phyloP scores from a whole-genome alignment of 2,797 vertebrate genomes.

The Notolabrus celidotus region DNA sequence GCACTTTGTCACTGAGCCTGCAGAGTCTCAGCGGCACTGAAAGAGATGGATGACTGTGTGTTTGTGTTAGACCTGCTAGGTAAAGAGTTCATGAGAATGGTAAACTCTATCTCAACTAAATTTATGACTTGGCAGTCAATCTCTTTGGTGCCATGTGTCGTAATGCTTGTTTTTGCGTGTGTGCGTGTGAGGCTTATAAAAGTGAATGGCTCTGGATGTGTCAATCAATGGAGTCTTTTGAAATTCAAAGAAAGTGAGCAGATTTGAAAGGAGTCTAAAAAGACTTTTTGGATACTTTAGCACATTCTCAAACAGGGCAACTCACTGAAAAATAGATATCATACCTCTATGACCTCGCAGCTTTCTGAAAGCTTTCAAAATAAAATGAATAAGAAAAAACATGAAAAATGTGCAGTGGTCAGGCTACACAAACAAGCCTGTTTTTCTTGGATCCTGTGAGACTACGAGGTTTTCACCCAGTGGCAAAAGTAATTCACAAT shows the following conservation, averaged over 20 bases:
- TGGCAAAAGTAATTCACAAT: constrained; percentile 33
- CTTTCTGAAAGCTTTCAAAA: neutral
- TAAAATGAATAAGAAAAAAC: neutral
- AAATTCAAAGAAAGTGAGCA: constrained; percentile 37
- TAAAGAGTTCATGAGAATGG: constrained; percentile 82
- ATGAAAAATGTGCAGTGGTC: neutral
- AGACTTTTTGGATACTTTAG: neutral
- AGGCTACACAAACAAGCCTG: neutral
- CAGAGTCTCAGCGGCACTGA: constrained; percentile 41
- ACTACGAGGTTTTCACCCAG: constrained; percentile 1
- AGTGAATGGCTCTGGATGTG: constrained; percentile 54
- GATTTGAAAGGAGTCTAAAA: constrained; percentile 11
- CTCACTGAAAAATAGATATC: neutral
- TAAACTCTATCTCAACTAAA: constrained; percentile 72
- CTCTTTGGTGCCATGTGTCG: constrained; percentile 71
- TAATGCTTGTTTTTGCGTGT: constrained; percentile 69
- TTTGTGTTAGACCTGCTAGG: constrained; percentile 68
- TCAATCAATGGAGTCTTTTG: constrained; percentile 54
- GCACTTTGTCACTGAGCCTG: no score
- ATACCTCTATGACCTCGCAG: neutral
- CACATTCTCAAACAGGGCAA: neutral
- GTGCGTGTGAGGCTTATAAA: constrained; percentile 43
- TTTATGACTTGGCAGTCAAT: constrained; percentile 75
- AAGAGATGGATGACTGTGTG: constrained; percentile 67
- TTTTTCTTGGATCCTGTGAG: constrained; percentile 7